phyloP scores from a whole-genome alignment of 2,888 invertebrate genomes.

The Plemyria rubiginata region DNA sequence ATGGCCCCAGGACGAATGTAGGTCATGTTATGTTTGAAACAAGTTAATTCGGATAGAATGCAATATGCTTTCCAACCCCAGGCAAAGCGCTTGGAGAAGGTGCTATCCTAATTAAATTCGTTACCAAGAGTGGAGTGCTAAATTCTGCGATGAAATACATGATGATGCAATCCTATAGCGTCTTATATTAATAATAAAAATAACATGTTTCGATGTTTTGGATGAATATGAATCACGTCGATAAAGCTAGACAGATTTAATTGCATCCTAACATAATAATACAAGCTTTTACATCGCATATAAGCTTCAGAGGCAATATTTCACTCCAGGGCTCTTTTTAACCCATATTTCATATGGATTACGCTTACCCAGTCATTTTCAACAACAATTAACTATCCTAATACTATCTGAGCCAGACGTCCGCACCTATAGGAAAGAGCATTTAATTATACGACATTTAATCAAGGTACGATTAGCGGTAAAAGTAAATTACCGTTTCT shows the following conservation, averaged over 20 bases:
- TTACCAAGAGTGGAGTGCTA: constrained; percentile 6
- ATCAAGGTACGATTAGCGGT: no score
- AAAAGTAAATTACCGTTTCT: no score
- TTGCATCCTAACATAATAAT: not conserved
- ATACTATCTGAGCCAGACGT: no score
- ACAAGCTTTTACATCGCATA: no score
- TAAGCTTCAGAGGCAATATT: no score
- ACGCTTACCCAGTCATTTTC: no score
- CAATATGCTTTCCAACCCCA: constrained; percentile 7
- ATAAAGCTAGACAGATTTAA: not conserved
- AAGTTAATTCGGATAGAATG: constrained; percentile 13
- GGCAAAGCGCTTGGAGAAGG: not conserved
- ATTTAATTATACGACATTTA: no score
- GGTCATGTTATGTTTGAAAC: constrained; percentile 16
- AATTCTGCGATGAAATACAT: not conserved
- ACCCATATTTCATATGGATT: no score
- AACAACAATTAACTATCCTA: no score
- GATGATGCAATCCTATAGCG: not conserved
- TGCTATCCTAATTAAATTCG: not conserved
- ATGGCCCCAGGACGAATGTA: constrained; percentile 20
- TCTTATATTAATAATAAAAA: not conserved
- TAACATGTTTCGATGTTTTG: no score
- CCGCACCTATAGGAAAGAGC: no score
- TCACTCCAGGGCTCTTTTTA: no score
- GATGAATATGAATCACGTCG: not conserved